Evolutionary conservation across 2,888 invertebrate genomes (phyloP), one percentile per base, ranked within the genome.

Genomic region (Prosopocoilus inquinatus): DNA sequence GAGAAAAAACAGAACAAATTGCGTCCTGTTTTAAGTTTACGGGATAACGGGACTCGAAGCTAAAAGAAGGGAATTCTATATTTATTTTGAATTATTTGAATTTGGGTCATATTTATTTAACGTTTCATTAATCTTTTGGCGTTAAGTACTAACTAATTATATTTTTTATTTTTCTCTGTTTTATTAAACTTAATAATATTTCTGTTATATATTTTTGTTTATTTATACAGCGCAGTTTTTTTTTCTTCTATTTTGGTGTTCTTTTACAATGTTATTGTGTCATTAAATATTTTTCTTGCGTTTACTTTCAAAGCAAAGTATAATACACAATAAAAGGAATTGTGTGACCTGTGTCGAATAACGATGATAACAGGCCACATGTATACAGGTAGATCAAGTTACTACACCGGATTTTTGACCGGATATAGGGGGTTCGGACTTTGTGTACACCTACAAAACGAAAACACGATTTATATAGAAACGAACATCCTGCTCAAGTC

Each of bases 321-420:
- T 28, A 28, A 28, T 4, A 28, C 20, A 38, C 38, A 13, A 12
- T 41, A 11, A 15, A 41, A n/a, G 11, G 13, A 41, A 48, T 41
- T 47, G 49, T 54, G 16, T 50, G 36, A 59, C 46, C 53, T 56
- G 59, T 51, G 45, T 59, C 59, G 41, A 47, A 47, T 59, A 57
- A 54, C 59, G 50, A 36, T 57, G 50, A 47, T 47, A 50, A 49
- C 34, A 44, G 50, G 39, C 48, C 54, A 39, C 51, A 54, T 56
- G 56, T 59, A 53, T 60, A 60, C 60, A 62, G 58, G 59, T 60
- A 57, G 57, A 57, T 62, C 58, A 46, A 34, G 58, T 62, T 60
- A 56, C 59, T 32, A 47, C 43, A 56, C 59, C 59, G 59, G 56
- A 55, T 56, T 59, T 53, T 59, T 59, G 59, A 59, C 59, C 59